phyloP scores from a whole-genome alignment of 2,113 vertebrate genomes.

The Ceyx melanurus region DNA sequence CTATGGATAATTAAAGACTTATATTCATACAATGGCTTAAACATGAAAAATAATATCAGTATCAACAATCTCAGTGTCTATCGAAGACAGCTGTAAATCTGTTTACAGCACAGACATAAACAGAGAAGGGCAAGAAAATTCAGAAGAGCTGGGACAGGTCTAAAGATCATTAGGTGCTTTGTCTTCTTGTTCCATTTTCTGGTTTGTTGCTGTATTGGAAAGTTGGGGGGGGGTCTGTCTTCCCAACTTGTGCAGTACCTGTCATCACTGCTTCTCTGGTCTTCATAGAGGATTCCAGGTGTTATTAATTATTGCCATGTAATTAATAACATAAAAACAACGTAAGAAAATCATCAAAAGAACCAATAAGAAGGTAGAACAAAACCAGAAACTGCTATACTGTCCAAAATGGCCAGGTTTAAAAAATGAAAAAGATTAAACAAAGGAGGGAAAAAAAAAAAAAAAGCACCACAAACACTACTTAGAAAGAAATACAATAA shows the following conservation, averaged over 20 bases:
- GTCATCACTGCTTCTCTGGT: not conserved
- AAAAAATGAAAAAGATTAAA: not conserved
- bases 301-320: not conserved
- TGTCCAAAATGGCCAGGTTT: not conserved
- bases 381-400: not conserved
- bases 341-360: not conserved
- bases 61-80: not conserved
- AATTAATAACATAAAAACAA: not conserved
- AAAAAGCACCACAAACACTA: not conserved
- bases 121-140: not conserved
- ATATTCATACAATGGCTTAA: not conserved
- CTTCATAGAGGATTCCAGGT: not conserved
- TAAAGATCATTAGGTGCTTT: not conserved
- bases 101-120: not conserved
- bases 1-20: not conserved
- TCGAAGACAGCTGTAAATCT: not conserved
- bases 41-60: rapidly evolving
- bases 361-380: not conserved
- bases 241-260: not conserved
- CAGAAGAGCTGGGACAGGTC: not conserved
- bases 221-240: not conserved
- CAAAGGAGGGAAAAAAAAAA: not conserved
- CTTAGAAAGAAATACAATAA: slow-evolving; percentile 7
- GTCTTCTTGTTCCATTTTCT: not conserved
- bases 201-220: not conserved